Percentiles rank a stretch among this genome's conserved stretches.
Evolutionary conservation across 2,113 vertebrate species (phyloP).

Genomic region (Neodon shergylaensis): DNA sequence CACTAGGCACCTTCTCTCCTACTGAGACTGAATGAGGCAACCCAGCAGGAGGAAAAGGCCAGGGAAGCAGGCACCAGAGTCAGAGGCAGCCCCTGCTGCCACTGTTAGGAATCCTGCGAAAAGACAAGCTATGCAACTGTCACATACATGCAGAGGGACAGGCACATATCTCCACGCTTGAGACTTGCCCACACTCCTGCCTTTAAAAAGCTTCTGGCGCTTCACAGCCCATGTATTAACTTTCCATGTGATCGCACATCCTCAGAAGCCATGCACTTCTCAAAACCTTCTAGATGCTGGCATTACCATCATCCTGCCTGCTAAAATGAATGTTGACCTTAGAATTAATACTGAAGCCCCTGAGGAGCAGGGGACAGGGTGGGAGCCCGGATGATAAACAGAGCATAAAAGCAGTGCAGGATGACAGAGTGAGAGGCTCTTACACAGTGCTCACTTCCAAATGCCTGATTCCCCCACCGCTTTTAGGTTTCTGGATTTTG

Average conservation of each 20-base stretch:
- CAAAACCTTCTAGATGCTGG: background rate
- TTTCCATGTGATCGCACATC: background rate
- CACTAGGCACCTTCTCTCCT: background rate
- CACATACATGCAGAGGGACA: background rate
- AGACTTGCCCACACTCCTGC: background rate
- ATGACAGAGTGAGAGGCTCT: background rate
- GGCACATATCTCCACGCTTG: background rate
- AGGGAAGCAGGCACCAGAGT: background rate
- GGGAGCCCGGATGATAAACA: background rate
- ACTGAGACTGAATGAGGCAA: background rate
- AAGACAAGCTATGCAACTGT: background rate
- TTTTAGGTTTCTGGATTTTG: background rate
- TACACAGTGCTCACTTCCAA: background rate
- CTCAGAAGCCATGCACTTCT: background rate
- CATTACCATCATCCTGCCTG: background rate
- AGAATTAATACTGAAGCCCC: background rate
- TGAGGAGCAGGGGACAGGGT: background rate
- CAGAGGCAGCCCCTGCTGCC: background rate
- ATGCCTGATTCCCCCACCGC: background rate
- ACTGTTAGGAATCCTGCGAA: background rate
- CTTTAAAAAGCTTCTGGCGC: background rate
- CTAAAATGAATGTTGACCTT: background rate
- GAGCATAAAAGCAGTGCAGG: background rate
- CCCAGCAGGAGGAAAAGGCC: background rate
- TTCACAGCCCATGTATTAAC: background rate